These are phyloP conservation scores for Helicorthomorpha holstii DNA, from an alignment of 1,140 invertebrate species.

Conservation along the genomic window DNA sequence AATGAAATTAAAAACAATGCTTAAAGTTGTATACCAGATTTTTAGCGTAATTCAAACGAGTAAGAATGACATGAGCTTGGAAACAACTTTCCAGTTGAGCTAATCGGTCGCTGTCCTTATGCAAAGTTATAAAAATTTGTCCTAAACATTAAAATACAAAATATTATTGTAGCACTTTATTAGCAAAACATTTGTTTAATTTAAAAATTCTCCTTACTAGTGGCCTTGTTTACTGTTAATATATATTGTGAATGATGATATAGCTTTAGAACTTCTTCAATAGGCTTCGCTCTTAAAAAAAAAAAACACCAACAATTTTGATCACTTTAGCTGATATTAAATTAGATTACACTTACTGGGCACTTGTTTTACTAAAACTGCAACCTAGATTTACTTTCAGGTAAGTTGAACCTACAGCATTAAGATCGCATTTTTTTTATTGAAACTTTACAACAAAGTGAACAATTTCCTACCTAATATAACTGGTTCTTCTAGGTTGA, in stretches of 20 bases:
- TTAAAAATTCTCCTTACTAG: neutral
- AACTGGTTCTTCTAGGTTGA: slow-evolving; percentile 41
- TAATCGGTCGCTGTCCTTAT: neutral
- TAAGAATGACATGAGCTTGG: neutral
- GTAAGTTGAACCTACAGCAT: neutral
- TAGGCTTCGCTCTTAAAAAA: neutral
- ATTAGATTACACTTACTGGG: neutral
- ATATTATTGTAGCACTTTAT: neutral
- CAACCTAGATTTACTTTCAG: neutral
- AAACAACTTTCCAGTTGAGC: neutral
- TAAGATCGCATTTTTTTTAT: neutral
- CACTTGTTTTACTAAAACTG: neutral
- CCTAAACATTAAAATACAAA: neutral
- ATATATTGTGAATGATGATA: neutral
- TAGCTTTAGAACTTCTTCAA: neutral
- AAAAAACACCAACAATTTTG: neutral
- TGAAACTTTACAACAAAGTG: neutral
- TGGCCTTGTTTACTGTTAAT: neutral
- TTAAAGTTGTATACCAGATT: neutral
- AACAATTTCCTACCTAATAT: slow-evolving; percentile 34
- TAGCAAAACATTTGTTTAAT: neutral
- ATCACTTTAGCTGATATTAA: neutral
- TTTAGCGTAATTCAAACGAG: neutral
- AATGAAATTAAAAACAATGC: neutral
- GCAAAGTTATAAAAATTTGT: neutral